Conservation (phyloP, 2,113 vertebrate species). For the Pseudopipra pipra region DNA sequence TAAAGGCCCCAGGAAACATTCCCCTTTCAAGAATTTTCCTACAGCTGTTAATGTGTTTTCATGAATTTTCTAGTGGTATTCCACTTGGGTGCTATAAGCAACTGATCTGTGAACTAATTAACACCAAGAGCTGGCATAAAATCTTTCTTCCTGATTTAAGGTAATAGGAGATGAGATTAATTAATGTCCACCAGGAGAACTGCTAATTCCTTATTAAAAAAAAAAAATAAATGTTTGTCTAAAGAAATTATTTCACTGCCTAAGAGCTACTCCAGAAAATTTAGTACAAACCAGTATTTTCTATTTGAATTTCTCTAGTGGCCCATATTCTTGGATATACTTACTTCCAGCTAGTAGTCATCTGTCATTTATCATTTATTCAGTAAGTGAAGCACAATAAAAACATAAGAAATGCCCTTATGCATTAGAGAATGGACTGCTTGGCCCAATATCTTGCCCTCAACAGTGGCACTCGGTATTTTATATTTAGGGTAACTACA, state of each 20-base stretch:
- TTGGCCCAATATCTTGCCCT: background rate
- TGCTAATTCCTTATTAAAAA: background rate
- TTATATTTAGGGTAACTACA: background rate
- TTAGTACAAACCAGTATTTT: background rate
- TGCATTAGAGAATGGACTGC: background rate
- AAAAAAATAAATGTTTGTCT: background rate
- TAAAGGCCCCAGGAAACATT: background rate
- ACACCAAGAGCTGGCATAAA: background rate
- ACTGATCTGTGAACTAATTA: background rate
- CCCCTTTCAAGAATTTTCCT: background rate
- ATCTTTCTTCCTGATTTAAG: background rate
- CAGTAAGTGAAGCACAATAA: background rate
- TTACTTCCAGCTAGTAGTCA: background rate
- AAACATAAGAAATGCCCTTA: background rate
- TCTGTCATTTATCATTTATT: background rate
- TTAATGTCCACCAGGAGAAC: background rate
- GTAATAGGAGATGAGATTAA: background rate
- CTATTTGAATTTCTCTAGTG: background rate
- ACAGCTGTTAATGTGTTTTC: background rate
- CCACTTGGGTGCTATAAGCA: background rate
- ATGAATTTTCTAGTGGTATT: background rate
- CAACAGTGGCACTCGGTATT: background rate
- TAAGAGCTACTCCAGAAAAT: background rate
- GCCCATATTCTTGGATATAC: background rate
- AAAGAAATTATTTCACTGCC: background rate